These are phyloP conservation scores for Platichthys stellatus DNA, from an alignment of 2,113 vertebrate species.

Conservation along the genomic window DNA sequence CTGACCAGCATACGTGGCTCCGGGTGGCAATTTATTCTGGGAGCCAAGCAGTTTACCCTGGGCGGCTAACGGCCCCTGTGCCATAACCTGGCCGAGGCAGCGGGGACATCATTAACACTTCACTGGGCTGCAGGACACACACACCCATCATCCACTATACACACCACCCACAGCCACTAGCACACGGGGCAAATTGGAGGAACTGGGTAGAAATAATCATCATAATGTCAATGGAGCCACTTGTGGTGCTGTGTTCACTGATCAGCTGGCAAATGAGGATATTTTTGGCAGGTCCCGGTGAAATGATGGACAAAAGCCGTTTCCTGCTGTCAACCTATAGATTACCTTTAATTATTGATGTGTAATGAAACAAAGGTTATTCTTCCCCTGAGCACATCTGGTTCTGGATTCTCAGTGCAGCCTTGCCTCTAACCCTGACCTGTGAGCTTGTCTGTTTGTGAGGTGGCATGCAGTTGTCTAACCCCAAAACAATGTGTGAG, in stretches of 20 bases:
- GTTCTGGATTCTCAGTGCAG: constrained; percentile 5
- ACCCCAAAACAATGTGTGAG: constrained; percentile 59
- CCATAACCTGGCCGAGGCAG: constrained; percentile 79
- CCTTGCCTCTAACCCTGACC: constrained; percentile 6
- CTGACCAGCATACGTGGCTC: constrained; percentile 81
- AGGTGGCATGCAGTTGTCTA: constrained; percentile 38
- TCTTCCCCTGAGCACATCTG: background rate
- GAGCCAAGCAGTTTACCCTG: constrained; percentile 75
- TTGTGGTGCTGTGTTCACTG: constrained; percentile 49
- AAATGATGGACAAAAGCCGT: background rate
- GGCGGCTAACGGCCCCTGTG: constrained; percentile 78
- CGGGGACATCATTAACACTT: constrained; percentile 81
- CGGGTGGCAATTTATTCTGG: constrained; percentile 82
- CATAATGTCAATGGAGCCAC: constrained; percentile 54
- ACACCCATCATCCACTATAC: constrained; percentile 64
- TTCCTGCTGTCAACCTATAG: background rate
- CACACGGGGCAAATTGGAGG: constrained; percentile 58
- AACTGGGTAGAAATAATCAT: constrained; percentile 66
- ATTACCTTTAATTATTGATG: constrained; percentile 19
- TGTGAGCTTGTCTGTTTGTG: constrained; percentile 19
- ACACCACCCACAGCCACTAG: constrained; percentile 59
- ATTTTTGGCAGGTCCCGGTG: constrained; percentile 1
- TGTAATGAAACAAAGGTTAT: constrained; percentile 12
- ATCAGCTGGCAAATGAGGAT: constrained; percentile 50
- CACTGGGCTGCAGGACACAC: constrained; percentile 78